A percentile compares a stretch with the other conserved stretches of the same genome.
phyloP scores from a whole-genome alignment of 2,797 vertebrate species.

The Enteromius viviparus region DNA sequence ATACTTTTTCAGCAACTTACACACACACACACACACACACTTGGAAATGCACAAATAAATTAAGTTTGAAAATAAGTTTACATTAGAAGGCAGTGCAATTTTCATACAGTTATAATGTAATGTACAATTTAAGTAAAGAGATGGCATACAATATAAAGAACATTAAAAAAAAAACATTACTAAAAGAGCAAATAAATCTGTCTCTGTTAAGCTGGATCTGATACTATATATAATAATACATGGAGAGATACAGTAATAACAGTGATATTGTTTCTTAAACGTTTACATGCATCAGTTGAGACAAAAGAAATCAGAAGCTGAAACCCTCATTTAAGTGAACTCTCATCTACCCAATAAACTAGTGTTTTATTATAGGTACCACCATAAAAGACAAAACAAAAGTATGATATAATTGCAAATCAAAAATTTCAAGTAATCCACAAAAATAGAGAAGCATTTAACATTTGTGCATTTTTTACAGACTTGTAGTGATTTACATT shows the following conservation, averaged over 20 bases:
- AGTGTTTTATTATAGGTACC: constrained; percentile 3
- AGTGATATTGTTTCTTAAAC: constrained; percentile 10
- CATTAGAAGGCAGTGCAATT: constrained; percentile 44
- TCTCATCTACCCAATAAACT: not conserved
- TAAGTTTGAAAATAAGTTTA: constrained; percentile 37
- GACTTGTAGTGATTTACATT: not conserved
- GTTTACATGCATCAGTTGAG: not conserved
- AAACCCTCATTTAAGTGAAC: not conserved
- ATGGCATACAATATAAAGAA: constrained; percentile 31
- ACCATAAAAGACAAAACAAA: not conserved
- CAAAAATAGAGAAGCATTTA: not conserved
- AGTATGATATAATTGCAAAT: not conserved
- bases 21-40: constrained; percentile 12
- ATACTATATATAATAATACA: constrained; percentile 10
- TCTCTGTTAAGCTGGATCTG: not conserved
- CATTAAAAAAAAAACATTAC: constrained; percentile 23
- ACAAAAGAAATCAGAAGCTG: not conserved
- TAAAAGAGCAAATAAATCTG: constrained; percentile 6
- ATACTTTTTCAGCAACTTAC: not conserved
- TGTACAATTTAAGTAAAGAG: constrained; percentile 35
- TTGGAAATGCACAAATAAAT: constrained; percentile 55
- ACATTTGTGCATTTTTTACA: constrained; percentile 17
- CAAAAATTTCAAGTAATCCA: constrained; percentile 39
- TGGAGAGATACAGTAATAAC: not conserved
- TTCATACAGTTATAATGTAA: constrained; percentile 9